phyloP scores from a whole-genome alignment of 2,797 vertebrate species.

The Iguana delicatissima region DNA sequence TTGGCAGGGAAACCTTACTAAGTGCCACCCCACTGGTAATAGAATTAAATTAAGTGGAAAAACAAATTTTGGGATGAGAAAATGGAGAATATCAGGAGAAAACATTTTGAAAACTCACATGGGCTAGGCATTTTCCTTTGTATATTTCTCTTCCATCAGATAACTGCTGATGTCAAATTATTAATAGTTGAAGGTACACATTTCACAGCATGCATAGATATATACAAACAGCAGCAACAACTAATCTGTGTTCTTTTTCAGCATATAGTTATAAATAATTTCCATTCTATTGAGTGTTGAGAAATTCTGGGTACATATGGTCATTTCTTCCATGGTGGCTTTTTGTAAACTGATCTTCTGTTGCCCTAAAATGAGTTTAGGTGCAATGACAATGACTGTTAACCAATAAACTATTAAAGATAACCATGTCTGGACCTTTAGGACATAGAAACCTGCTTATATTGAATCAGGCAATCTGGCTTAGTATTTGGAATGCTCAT shows the following conservation, averaged over 20 bases:
- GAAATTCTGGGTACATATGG: not conserved
- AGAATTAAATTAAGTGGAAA: slow-evolving; percentile 1
- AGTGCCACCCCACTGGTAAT: not conserved
- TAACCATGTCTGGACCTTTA: not conserved
- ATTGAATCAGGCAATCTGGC: no score
- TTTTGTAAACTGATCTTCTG: not conserved
- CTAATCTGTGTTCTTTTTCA: not conserved
- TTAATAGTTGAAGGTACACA: not conserved
- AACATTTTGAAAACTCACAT: not conserved
- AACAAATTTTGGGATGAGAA: not conserved
- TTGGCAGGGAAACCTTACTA: not conserved
- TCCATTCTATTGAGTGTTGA: not conserved
- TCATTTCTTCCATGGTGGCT: not conserved
- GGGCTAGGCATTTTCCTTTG: not conserved
- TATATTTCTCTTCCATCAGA: not conserved
- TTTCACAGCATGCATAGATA: not conserved
- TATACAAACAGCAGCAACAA: not conserved
- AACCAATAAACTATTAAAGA: not conserved
- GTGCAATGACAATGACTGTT: not conserved
- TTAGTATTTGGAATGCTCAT: no score
- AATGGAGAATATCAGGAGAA: not conserved
- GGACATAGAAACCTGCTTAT: not conserved
- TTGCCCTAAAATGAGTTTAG: not conserved
- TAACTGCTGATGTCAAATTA: not conserved
- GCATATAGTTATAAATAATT: not conserved